Conservation (phyloP, 30 jellyfish, hydroid and myxozoan genomes). For the Sanderia malayensis region DNA sequence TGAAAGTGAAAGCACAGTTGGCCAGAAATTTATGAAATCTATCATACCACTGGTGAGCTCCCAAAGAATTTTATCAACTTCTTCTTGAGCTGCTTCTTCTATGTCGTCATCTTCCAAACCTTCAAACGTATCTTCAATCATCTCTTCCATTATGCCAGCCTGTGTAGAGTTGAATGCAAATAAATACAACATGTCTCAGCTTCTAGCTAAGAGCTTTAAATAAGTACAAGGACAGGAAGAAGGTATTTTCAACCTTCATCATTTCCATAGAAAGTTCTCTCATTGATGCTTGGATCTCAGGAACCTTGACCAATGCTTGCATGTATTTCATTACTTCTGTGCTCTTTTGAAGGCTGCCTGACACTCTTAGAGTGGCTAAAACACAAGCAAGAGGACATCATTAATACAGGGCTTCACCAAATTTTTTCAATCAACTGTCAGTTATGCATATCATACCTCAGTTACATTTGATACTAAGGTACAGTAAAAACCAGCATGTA, state of each 20-base stretch:
- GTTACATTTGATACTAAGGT: too few species aligned
- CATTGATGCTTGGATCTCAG: slow-evolving; percentile 94
- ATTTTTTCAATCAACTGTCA: too few species aligned
- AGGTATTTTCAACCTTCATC: slow-evolving; percentile 67
- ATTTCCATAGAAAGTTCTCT: slow-evolving; percentile 87
- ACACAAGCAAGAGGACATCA: too few species aligned
- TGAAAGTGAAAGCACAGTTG: too few species aligned
- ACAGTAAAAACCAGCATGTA: too few species aligned
- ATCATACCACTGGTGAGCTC: slow-evolving; percentile 92
- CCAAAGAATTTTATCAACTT: slow-evolving; percentile 88
- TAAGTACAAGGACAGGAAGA: too few species aligned
- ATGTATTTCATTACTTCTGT: slow-evolving; percentile 91
- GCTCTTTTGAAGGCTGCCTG: slow-evolving; percentile 88
- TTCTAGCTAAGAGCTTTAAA: too few species aligned
- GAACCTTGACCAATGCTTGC: slow-evolving; percentile 90
- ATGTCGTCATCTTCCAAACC: slow-evolving; percentile 94
- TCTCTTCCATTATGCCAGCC: slow-evolving; percentile 98
- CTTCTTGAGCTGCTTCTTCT: slow-evolving; percentile 99
- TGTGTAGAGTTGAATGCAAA: too few species aligned
- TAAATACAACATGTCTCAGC: too few species aligned
- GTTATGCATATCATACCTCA: too few species aligned
- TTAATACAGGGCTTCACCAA: too few species aligned
- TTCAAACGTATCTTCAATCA: slow-evolving; percentile 94
- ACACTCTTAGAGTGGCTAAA: slow-evolving; percentile 84
- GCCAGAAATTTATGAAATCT: neutral